Evolutionary conservation across 1,140 invertebrate genomes (phyloP), one percentile per base, ranked within the genome.

Genomic region (Euborellia annulipes): DNA sequence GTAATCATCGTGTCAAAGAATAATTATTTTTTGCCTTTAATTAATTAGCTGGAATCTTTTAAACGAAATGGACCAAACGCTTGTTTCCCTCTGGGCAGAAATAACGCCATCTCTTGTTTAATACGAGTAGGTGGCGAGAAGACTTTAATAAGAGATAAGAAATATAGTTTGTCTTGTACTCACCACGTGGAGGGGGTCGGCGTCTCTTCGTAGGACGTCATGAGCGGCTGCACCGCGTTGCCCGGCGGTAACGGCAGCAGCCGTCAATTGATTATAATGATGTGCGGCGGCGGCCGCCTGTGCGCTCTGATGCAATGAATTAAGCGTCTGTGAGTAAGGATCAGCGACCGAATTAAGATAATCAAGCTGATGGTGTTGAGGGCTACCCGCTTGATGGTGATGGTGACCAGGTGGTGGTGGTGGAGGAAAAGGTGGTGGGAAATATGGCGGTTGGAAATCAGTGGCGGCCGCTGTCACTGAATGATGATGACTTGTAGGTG

Each of bases 391-490:
- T 11, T 27, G 23, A 27, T 76, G 76, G 52, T 77, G 78, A 56
- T 79, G 79, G 50, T 86, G 82, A 54, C 82, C 76, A 36, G 61
- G 58, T 43, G 67, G 64, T 40, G 56, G 59, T 39, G 76, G 71
- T 18, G 79, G 72, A 23, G 84, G 81, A 65, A 93, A 93, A 32
- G 90, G 90, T 46, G 91, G 90, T 43, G 89, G 89, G 67, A 93
- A 94, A 63, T 93, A 94, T 9, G 90, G 90, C 53, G 89, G 90
- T 67, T 93, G 88, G 66, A 93, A 93, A 65, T 92, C 88, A 22
- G 79, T 74, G 55, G 78, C 67, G 14, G 65, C 63, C 17, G 68
- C 66, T 36, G 65, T 66, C 32, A 70, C 61, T 57, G 68, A 69
- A 45, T 58, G 68, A 45, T 71, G 72, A 53, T 66, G 64, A n/a